Base-by-base conservation (phyloP, 2,797 vertebrate species). In the Brachyalestes nurse region DNA sequence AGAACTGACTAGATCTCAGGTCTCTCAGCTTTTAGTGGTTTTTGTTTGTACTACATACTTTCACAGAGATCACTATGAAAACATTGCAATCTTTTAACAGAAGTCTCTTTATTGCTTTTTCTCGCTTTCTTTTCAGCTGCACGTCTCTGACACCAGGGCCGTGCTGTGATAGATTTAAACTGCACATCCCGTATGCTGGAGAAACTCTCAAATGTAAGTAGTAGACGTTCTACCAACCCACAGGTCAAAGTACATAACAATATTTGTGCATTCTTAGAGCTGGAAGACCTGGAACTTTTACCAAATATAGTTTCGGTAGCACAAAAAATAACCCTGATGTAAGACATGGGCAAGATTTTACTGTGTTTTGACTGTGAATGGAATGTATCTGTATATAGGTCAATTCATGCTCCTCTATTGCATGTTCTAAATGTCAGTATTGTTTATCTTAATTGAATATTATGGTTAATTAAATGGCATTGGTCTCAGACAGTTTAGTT, bases 181-280 rank as follows among this genome's bases (percentile, higher is more conserved):
- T 99, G 55, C 98, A 99, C 90, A 99, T 99, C 83, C 98, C 98
- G 1, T 99, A 98, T 75, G 98, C 98, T 79, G 98, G 98, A 91
- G 98, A 99, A 91, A 99, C 97, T 16, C 94, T 99, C 66, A 99
- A 99, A 95, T 99, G 97, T 99, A 93, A 96, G 97, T 80, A 28
- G 53, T 78, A 69, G 25, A 61, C 28, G 4, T 45, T 55, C 72
- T 38, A 7, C 62, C 6, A 1, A 75, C 58, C 4, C 45, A 71
- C 13, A n/a, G 23, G 38, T 53, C 55, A 74, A 47, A 78, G 42
- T 72, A 21, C 8, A 19, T 34, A 17, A 19, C 49, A 55, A 72
- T 19, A 72, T 72, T 34, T 72, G 70, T 51, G 34, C 67, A 49
- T 71, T 71, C 67, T 23, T 47, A 17, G 9, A 53, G 69, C 69